Evolutionary conservation across 2,888 invertebrate species (phyloP).

Genomic region (Ptychoptera albimana): DNA sequence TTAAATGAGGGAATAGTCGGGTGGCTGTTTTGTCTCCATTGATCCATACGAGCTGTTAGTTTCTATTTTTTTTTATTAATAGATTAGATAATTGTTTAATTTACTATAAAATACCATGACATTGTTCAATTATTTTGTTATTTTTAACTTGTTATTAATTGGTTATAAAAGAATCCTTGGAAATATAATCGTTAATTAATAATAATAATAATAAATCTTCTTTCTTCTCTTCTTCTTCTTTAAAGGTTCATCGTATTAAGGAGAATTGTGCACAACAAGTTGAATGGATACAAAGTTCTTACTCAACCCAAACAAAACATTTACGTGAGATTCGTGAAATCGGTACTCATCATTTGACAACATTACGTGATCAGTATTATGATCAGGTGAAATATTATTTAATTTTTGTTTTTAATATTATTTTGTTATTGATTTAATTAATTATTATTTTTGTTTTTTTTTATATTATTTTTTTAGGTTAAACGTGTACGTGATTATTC

Average conservation of each 20-base stretch:
- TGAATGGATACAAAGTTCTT: constrained; percentile 86
- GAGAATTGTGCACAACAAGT: constrained; percentile 90
- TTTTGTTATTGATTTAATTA: background rate
- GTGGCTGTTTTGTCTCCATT: no score
- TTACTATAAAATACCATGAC: no score
- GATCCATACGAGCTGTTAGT: no score
- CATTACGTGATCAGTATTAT: constrained; percentile 78
- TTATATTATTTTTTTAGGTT: constrained; percentile 43
- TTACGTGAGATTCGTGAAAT: constrained; percentile 80
- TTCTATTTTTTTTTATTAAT: background rate
- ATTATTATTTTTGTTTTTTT: background rate
- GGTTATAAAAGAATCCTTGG: no score
- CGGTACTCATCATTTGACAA: constrained; percentile 72
- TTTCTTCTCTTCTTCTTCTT: constrained; percentile 7
- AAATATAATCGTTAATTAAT: no score
- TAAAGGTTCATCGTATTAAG: constrained; percentile 70
- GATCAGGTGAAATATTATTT: constrained; percentile 54
- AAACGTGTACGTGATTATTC: constrained; percentile 86
- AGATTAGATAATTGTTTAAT: no score
- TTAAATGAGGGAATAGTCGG: no score
- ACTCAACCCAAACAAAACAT: constrained; percentile 73
- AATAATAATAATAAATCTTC: background rate
- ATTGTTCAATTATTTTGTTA: background rate
- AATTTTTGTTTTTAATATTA: background rate
- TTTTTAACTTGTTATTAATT: no score